Evolutionary conservation across 2,113 vertebrate species (phyloP), one percentile per base, ranked within the genome.

Genomic region (Gambusia holbrooki): DNA sequence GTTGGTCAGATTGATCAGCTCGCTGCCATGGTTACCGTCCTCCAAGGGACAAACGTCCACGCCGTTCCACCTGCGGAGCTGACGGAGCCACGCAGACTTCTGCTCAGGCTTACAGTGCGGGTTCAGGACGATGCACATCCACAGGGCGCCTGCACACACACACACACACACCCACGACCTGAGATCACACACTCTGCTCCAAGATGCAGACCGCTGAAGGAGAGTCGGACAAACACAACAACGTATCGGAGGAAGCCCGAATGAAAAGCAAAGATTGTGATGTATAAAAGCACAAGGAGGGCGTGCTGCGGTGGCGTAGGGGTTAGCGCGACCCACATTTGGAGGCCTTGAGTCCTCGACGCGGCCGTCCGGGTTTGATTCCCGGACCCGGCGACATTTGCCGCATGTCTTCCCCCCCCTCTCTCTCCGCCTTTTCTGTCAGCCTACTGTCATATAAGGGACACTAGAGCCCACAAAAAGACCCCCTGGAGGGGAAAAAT

Each of bases 51-150:
- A 99, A 74, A 98, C 96, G 92, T 99, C 98, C 93, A 98, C 95
- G 85, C 92, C 87, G 87, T 96, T 98, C 98, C 98, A 99, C 91
- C 97, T 95, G 90, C 95, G 96, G 89, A 99, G 95, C 94, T 98
- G 98, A 84, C 95, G 96, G 66, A 98, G 95, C 98, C 98, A 99
- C 89, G 95, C 95, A 69, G 89, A 76, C 92, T 97, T 98, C 94
- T 99, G 97, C 76, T 98, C 96, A 69, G 95, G 89, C 92, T 97
- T 98, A 90, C 97, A 99, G 94, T 99, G 98, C 42, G 98, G 98
- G 91, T 98, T 99, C 92, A 99, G 94, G 88, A 99, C 97, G 72
- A 99, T 97, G 91, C 98, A 99, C 97, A 98, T 99, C 98, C 98
- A 99, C 87, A 99, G 94, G 84, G 97, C 96, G 89, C 98, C 97